Conservation (phyloP, 2,113 vertebrate genomes). For the Hoplias malabaricus region DNA sequence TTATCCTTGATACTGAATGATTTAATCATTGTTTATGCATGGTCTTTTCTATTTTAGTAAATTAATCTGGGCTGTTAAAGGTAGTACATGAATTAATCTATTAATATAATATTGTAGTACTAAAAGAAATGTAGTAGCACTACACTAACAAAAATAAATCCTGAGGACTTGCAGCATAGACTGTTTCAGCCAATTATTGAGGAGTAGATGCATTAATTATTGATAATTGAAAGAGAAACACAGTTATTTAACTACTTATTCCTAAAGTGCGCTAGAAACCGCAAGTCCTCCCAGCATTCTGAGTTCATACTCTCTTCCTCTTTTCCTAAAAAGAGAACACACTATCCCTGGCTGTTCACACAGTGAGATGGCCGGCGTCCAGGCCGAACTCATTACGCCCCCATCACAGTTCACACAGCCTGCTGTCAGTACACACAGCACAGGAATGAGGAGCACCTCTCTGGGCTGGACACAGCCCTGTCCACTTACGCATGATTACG, state of each 20-base stretch:
- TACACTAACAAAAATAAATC: no score
- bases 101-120: no score
- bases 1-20: no score
- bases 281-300: neutral
- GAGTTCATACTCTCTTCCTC: neutral
- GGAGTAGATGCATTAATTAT: neutral
- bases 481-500: slow-evolving; percentile 95
- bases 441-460: neutral
- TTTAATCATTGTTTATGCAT: no score
- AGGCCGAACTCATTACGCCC: neutral
- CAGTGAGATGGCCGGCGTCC: neutral
- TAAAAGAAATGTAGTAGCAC: no score
- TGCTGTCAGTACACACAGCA: neutral
- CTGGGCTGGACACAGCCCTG: neutral
- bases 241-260: neutral
- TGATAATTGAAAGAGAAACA: neutral
- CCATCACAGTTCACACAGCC: neutral
- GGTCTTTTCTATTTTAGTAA: no score
- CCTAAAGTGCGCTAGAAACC: neutral
- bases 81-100: no score
- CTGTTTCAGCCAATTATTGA: neutral
- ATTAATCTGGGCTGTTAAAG: no score
- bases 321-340: neutral
- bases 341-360: neutral
- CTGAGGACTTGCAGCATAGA: neutral